phyloP scores from a whole-genome alignment of 1,140 invertebrate species.

The Oedothorax gibbosus region DNA sequence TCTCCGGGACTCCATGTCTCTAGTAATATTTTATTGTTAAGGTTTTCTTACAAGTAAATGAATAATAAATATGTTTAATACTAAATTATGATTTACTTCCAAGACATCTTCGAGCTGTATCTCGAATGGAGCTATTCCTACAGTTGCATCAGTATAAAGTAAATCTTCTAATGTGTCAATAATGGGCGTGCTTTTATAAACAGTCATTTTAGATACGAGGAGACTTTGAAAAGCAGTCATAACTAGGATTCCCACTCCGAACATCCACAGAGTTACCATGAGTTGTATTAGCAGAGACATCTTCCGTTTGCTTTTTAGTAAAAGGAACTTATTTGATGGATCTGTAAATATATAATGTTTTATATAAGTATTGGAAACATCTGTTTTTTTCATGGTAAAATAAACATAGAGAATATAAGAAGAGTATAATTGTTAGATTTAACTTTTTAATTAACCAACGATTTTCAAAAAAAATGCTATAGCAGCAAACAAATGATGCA shows the following conservation, averaged over 20 bases:
- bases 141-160: background rate
- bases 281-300: background rate
- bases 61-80: background rate
- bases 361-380: background rate
- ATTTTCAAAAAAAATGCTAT: no score
- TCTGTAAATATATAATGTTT: no score
- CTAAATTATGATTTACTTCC: conserved; percentile 19
- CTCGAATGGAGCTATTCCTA: background rate
- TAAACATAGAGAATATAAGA: no score
- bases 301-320: background rate
- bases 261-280: background rate
- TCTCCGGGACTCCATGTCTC: background rate
- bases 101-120: conserved; percentile 13
- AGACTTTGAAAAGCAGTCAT: conserved; percentile 37
- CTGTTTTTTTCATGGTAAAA: no score
- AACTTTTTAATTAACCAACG: no score
- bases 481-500: no score
- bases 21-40: background rate
- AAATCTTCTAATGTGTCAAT: conserved; percentile 1
- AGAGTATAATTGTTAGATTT: no score
- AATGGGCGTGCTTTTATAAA: background rate
- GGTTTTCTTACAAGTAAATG: no score
- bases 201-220: conserved; percentile 19
- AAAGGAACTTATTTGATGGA: background rate
- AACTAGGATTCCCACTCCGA: background rate